Evolutionary conservation across 1,140 invertebrate species (phyloP).

Genomic region (Macrobrachium rosenbergii): DNA sequence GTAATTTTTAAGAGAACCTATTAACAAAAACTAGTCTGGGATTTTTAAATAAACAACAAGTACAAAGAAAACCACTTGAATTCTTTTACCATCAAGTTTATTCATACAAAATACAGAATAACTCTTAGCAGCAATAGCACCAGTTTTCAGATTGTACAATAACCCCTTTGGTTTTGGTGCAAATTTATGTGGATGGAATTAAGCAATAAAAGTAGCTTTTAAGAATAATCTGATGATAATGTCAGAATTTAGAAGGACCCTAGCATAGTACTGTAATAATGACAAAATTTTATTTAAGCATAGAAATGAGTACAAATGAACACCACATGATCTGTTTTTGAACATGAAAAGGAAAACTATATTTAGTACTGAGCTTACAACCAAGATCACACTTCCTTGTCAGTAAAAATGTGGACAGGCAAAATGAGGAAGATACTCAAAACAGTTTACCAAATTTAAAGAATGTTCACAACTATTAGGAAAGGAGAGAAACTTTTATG

Average conservation of each 20-base stretch:
- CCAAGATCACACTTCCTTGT: too few relatives aligned
- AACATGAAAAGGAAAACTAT: too few relatives aligned
- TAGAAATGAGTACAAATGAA: neutral
- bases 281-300: constrained; percentile 18
- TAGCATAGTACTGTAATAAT: constrained; percentile 33
- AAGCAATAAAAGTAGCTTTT: constrained; percentile 2
- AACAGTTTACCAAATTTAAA: too few relatives aligned
- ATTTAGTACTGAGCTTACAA: too few relatives aligned
- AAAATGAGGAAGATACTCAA: too few relatives aligned
- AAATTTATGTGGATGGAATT: constrained; percentile 41
- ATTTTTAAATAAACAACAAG: neutral
- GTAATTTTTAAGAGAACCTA: neutral
- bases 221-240: neutral
- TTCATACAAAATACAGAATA: constrained; percentile 49
- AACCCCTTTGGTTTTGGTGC: constrained; percentile 45
- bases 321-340: too few relatives aligned
- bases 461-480: too few relatives aligned
- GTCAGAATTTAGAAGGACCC: neutral
- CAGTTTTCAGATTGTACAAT: constrained; percentile 52
- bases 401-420: too few relatives aligned
- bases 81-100: constrained; percentile 41
- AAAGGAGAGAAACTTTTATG: too few relatives aligned
- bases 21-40: neutral
- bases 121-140: constrained; percentile 49
- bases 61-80: too few relatives aligned